Evolutionary conservation across 2,888 invertebrate genomes (phyloP).

Genomic region (Himalopsyche tibetana): DNA sequence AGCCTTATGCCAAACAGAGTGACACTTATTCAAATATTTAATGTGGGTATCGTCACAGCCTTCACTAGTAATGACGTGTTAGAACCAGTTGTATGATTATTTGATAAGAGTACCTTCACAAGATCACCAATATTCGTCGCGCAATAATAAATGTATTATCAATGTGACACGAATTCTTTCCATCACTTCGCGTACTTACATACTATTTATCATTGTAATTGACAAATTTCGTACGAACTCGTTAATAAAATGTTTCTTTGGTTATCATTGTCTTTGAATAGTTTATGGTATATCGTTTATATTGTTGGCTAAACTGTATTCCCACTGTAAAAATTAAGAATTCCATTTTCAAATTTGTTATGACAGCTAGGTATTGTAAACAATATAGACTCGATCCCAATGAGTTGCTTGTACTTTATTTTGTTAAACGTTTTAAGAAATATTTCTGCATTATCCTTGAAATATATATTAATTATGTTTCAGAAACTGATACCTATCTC

Average conservation of each 20-base stretch:
- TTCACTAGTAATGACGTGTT: neutral
- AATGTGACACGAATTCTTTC: neutral
- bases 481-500: too few relatives aligned
- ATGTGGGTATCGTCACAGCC: neutral
- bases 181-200: neutral
- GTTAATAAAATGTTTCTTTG: neutral
- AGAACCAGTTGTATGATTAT: neutral
- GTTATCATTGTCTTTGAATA: too few relatives aligned
- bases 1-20: neutral
- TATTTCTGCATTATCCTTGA: too few relatives aligned
- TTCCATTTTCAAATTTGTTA: too few relatives aligned
- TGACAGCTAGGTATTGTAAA: too few relatives aligned
- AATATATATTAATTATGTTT: too few relatives aligned
- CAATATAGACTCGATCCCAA: too few relatives aligned
- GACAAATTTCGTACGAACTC: neutral
- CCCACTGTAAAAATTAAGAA: too few relatives aligned
- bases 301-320: too few relatives aligned
- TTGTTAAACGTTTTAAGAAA: too few relatives aligned
- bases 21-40: neutral
- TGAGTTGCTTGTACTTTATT: too few relatives aligned
- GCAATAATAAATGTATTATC: neutral
- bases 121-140: neutral
- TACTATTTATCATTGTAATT: neutral
- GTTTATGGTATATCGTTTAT: too few relatives aligned
- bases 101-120: conserved; percentile 9